Conservation (phyloP, 2,113 vertebrate genomes). For the Brienomyrus brachyistius region DNA sequence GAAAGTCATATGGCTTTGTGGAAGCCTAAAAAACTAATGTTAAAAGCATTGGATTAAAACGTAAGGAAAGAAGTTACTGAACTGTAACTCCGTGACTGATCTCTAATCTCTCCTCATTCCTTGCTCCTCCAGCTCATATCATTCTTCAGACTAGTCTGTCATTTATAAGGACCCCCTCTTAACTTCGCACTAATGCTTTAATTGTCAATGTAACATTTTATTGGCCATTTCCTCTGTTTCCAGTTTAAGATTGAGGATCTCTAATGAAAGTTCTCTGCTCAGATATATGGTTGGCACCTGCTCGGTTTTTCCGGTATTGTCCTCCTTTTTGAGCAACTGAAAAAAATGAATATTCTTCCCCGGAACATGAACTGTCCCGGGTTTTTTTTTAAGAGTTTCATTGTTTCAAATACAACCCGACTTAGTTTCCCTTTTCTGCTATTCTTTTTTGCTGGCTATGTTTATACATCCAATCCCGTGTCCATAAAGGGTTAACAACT, state of each 20-base stretch:
- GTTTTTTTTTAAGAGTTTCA: too few species aligned
- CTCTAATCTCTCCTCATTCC: background rate
- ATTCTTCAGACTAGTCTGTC: background rate
- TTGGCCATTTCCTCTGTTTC: background rate
- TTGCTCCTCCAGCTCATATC: background rate
- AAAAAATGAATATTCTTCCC: too few species aligned
- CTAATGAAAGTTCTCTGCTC: background rate
- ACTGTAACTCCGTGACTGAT: background rate
- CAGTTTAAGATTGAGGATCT: background rate
- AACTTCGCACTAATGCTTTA: background rate
- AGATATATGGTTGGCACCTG: too few species aligned
- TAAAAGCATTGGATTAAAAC: background rate
- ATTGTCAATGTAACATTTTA: background rate
- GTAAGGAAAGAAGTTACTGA: background rate
- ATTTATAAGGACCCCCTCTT: background rate
- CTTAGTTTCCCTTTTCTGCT: too few species aligned
- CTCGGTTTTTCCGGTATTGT: too few species aligned
- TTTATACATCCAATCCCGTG: too few species aligned
- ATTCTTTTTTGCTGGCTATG: too few species aligned
- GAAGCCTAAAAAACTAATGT: background rate
- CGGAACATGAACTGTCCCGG: too few species aligned
- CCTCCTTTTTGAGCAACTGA: too few species aligned
- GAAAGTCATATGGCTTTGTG: background rate
- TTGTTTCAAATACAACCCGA: too few species aligned
- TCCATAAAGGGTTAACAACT: too few species aligned